Conservation (phyloP, 2,113 vertebrate species). For the Pungitius pungitius region DNA sequence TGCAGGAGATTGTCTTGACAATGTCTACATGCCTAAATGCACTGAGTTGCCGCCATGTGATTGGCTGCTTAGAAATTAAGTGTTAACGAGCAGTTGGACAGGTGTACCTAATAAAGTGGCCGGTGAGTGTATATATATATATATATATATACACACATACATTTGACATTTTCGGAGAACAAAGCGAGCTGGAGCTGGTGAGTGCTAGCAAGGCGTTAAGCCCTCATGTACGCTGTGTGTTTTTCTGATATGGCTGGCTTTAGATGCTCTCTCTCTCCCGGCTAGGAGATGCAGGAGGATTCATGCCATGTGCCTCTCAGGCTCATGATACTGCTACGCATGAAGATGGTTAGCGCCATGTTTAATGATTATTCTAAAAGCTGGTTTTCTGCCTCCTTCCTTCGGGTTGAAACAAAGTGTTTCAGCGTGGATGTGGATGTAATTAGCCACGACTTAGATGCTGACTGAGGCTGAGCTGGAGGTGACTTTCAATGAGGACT, state of each 20-base stretch:
- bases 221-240: constrained; percentile 30
- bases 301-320: constrained; percentile 41
- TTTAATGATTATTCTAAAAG: constrained; percentile 47
- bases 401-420: constrained; percentile 24
- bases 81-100: too few species aligned
- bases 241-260: constrained; percentile 54
- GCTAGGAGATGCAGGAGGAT: constrained; percentile 31
- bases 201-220: constrained; percentile 28
- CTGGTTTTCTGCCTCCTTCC: constrained; percentile 9
- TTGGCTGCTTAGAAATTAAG: too few species aligned
- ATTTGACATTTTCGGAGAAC: constrained; percentile 72
- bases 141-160: too few species aligned
- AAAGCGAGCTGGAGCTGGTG: constrained; percentile 37
- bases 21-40: too few species aligned
- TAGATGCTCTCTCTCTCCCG: constrained; percentile 35
- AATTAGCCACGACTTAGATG: constrained; percentile 42
- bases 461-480: constrained; percentile 55
- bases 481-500: constrained; percentile 55
- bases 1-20: too few species aligned
- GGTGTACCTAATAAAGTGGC: too few species aligned
- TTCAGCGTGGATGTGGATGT: constrained; percentile 16
- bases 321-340: constrained; percentile 23
- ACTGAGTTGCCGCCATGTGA: too few species aligned
- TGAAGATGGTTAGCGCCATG: constrained; percentile 31
- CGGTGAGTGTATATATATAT: constrained; percentile 67